These are phyloP conservation scores for Heterohyrax brucei DNA, from an alignment of 2,797 vertebrate genomes.

Conservation along the genomic window DNA sequence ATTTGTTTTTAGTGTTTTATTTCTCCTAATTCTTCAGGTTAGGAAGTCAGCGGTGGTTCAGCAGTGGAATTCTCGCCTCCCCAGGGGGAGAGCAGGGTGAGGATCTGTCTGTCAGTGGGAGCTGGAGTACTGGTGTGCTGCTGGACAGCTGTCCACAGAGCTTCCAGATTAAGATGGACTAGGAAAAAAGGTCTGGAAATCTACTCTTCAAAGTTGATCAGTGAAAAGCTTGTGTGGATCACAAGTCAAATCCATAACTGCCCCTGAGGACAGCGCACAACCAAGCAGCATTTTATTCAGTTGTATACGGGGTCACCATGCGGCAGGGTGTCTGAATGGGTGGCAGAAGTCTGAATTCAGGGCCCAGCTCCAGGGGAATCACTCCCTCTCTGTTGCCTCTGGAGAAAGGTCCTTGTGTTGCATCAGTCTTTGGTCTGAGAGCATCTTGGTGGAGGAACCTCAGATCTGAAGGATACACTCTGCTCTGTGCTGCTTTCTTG, in stretches of 20 bases:
- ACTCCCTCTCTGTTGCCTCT: too few species aligned
- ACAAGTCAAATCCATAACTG: neutral
- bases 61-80: neutral
- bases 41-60: neutral
- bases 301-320: neutral
- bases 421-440: too few species aligned
- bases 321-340: neutral
- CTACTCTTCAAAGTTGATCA: neutral
- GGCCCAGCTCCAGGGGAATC: too few species aligned
- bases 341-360: too few species aligned
- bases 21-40: conserved; percentile 42
- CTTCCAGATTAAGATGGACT: neutral
- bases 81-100: neutral
- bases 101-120: neutral
- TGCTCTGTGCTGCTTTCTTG: too few species aligned
- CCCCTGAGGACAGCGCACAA: neutral
- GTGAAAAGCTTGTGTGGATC: neutral
- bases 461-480: too few species aligned
- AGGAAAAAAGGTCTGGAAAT: neutral
- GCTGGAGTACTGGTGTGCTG: neutral
- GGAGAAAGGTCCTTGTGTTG: too few species aligned
- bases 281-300: neutral
- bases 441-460: too few species aligned
- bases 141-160: neutral
- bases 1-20: conserved; percentile 59